Conservation (phyloP, 2,113 vertebrate species). For the Drymodes brunneopygia region DNA sequence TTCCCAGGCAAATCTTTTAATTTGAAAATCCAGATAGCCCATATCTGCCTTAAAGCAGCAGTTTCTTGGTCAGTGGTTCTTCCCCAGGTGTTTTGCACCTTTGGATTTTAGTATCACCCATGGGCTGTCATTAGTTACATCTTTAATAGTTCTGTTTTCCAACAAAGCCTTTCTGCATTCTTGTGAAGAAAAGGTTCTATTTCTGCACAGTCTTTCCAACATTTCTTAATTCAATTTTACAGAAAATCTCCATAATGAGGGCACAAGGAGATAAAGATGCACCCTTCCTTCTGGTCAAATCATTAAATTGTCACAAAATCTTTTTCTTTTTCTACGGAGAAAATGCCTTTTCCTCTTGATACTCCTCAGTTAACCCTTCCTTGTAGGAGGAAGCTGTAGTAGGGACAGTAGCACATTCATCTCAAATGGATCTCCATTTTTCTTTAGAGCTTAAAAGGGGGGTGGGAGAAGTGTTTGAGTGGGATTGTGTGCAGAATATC, state of each 20-base stretch:
- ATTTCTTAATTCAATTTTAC: not conserved
- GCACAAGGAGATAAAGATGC: not conserved
- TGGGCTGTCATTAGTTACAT: not conserved
- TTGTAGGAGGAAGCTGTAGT: not conserved
- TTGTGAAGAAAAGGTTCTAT: not conserved
- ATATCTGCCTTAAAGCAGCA: not conserved
- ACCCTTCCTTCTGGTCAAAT: not conserved
- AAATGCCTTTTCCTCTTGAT: not conserved
- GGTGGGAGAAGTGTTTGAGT: not conserved
- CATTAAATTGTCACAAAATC: not conserved
- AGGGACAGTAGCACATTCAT: not conserved
- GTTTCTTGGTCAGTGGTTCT: not conserved
- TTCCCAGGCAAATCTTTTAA: not conserved
- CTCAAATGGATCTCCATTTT: not conserved
- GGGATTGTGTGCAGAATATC: not conserved
- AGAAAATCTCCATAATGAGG: not conserved
- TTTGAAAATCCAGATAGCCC: not conserved
- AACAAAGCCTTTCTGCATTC: not conserved
- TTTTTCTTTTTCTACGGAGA: not conserved
- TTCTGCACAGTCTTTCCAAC: not conserved
- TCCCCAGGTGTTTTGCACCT: not conserved
- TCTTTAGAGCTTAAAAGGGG: not conserved
- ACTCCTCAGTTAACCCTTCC: not conserved
- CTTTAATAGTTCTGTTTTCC: not conserved
- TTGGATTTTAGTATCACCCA: not conserved